Conservation (phyloP, 2,797 vertebrate species). For the Chaetophractus vellerosus region DNA sequence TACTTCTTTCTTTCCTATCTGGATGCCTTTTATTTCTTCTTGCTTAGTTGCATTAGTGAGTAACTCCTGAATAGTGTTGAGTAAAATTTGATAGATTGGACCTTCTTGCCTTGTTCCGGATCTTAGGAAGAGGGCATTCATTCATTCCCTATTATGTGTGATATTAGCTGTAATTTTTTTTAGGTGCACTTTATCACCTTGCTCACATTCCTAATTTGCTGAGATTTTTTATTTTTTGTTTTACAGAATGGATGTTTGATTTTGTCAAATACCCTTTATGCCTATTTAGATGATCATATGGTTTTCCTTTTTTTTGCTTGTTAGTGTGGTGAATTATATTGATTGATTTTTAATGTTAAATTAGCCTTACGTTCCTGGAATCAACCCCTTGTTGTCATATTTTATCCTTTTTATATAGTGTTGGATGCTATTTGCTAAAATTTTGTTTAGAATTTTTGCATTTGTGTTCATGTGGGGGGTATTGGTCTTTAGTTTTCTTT, state of each 20-base stretch:
- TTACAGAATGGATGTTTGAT: neutral
- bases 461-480: neutral
- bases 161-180: neutral
- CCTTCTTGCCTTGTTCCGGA: neutral
- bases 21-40: neutral
- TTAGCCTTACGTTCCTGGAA: neutral
- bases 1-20: too few relatives aligned
- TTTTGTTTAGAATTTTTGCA: neutral
- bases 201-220: neutral
- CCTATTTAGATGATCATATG: neutral
- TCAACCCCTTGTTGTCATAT: neutral
- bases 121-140: neutral
- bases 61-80: neutral
- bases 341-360: neutral
- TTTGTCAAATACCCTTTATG: neutral
- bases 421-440: neutral
- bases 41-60: neutral
- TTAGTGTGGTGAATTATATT: neutral
- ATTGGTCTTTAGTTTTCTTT: neutral
- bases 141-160: neutral
- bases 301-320: neutral
- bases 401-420: neutral
- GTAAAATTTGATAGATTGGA: neutral
- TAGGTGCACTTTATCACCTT: neutral
- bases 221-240: neutral